Conservation (phyloP, 2,113 vertebrate species). For the Larimichthys crocea region DNA sequence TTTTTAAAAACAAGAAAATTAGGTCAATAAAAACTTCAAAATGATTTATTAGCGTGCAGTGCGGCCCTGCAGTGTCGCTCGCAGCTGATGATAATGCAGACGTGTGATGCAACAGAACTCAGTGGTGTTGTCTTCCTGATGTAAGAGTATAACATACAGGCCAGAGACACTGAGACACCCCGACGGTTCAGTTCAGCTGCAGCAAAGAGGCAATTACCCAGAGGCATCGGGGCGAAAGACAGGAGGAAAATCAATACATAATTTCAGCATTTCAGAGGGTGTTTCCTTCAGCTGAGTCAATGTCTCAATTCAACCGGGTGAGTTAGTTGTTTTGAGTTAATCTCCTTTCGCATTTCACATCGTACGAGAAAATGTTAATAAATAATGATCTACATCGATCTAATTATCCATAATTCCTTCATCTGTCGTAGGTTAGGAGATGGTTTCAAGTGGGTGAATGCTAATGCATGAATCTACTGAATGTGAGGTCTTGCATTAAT, state of each 20-base stretch:
- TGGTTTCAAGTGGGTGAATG: constrained; percentile 31
- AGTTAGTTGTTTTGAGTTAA: constrained; percentile 45
- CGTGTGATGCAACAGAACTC: constrained; percentile 31
- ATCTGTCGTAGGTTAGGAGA: neutral
- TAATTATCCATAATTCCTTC: constrained; percentile 15
- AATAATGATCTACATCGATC: constrained; percentile 20
- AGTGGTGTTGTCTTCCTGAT: constrained; percentile 34
- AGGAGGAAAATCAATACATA: constrained; percentile 82
- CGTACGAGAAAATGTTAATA: constrained; percentile 40
- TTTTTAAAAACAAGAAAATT: neutral
- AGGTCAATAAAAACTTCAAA: neutral
- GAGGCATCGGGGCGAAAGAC: constrained; percentile 78
- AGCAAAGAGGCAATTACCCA: constrained; percentile 80
- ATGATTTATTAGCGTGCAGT: neutral
- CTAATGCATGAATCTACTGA: constrained; percentile 39
- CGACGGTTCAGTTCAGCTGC: constrained; percentile 67
- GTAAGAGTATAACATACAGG: constrained; percentile 48
- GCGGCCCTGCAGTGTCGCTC: constrained; percentile 5
- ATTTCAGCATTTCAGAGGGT: constrained; percentile 81
- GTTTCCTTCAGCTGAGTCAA: constrained; percentile 77
- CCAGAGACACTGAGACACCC: constrained; percentile 65
- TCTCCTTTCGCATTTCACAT: constrained; percentile 41
- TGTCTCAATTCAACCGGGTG: constrained; percentile 73
- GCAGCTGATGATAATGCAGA: constrained; percentile 28
- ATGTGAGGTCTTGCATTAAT: constrained; percentile 55